Base-by-base conservation (phyloP, 2,113 vertebrate genomes). In the Tichodroma muraria region DNA sequence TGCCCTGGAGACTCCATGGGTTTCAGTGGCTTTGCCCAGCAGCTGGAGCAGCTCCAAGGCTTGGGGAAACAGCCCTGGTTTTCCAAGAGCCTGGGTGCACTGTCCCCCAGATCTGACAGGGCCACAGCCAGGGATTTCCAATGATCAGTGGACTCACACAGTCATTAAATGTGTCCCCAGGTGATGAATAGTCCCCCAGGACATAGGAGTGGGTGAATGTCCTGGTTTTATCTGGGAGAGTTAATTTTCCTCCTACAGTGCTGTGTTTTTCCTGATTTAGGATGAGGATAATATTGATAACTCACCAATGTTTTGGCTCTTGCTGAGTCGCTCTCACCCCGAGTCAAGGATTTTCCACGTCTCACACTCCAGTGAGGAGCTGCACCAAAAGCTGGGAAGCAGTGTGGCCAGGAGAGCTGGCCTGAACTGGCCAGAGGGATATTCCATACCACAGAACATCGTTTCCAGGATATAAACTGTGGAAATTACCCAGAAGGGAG, bases 131-230 rank as follows among this genome's bases (percentile, higher is more conserved):
- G 13, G 17, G 14, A 35, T 37, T 80, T 42, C 68, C 59, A 65
- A 0, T 2, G 18, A 37, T 6, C 30, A 45, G 11, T 0, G 33
- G 61, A 8, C 4, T 45, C 37, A 25, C 25, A 5, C 30, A 40
- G 8, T 17, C 68, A 49, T 7, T 8, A 18, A 17, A 11, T 2
- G 10, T 47, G 15, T 49, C 40, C 49, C 21, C 42, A 38, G 12
- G 35, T 4, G 24, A n/a, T 17, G 53, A 60, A 3, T 1, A 60
- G 1, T 10, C 27, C 37, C 16, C 16, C 27, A 6, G 1, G 13
- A 21, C 40, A 15, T 2, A 15, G 38, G 8, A 40, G 25, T 6
- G 21, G 28, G 35, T 45, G 54, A 35, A 30, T 10, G 21, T 6
- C 21, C 30, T 47, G 30, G 8, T 35, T 47, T 47, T 15, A 7